Conservation (phyloP, 2,113 vertebrate species). For the Pomatostomus ruficeps region DNA sequence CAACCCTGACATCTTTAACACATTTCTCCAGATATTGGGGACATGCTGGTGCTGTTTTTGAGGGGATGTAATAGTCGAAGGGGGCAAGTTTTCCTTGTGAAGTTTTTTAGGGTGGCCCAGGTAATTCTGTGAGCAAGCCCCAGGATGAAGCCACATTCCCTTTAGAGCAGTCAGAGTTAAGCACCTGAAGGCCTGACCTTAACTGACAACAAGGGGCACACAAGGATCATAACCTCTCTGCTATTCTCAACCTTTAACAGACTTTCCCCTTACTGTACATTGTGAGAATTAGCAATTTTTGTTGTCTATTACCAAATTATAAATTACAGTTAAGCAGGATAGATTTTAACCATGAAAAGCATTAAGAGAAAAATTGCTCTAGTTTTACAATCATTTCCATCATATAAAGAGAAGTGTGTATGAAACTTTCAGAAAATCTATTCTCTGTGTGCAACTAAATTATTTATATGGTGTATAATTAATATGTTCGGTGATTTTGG, state of each 20-base stretch:
- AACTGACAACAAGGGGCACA: neutral
- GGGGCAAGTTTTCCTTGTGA: neutral
- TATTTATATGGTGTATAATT: conserved; percentile 52
- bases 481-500: conserved; percentile 27
- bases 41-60: neutral
- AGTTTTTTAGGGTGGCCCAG: neutral
- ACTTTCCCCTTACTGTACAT: neutral
- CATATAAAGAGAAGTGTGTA: neutral
- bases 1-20: neutral
- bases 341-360: neutral
- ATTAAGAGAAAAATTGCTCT: neutral
- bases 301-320: neutral
- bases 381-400: neutral
- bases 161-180: neutral
- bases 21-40: neutral
- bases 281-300: neutral
- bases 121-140: neutral
- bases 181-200: neutral
- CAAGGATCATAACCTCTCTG: neutral
- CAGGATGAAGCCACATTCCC: neutral
- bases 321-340: neutral
- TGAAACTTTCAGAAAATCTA: conserved; percentile 18
- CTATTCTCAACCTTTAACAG: neutral
- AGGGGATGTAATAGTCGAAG: neutral
- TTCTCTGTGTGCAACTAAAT: conserved; percentile 24